These are phyloP conservation scores for Aphodius granarius DNA, from an alignment of 2,888 invertebrate species.

Conservation along the genomic window DNA sequence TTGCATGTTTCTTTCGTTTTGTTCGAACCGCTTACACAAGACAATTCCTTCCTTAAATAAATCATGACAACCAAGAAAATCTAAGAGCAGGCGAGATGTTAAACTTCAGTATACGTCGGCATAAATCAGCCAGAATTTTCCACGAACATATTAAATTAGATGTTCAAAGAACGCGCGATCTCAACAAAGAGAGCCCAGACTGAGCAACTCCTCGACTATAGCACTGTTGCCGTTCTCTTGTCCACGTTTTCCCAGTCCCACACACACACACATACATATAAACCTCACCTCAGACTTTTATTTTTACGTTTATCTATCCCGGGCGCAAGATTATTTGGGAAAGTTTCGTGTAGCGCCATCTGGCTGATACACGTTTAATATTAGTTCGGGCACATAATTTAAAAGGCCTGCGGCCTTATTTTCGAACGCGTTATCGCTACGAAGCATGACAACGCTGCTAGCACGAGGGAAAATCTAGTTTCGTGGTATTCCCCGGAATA, in stretches of 20 bases:
- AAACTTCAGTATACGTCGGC: background rate
- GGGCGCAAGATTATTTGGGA: background rate
- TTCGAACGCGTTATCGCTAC: background rate
- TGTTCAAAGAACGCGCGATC: background rate
- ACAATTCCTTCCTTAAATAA: background rate
- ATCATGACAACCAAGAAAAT: background rate
- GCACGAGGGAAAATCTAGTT: background rate
- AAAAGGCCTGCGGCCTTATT: background rate
- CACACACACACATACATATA: background rate
- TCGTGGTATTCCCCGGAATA: background rate
- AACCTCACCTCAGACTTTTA: background rate
- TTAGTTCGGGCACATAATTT: background rate
- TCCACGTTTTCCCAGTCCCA: background rate
- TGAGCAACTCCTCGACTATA: background rate
- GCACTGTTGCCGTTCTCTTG: background rate
- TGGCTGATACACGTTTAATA: background rate
- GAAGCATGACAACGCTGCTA: background rate
- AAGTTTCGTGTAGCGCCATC: background rate
- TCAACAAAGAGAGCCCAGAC: background rate
- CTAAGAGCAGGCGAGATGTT: background rate
- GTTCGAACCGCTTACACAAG: background rate
- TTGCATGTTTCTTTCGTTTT: background rate
- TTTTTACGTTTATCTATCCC: background rate
- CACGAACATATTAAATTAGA: background rate
- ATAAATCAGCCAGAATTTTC: background rate